phyloP scores from a whole-genome alignment of 2,113 vertebrate genomes.

The Sylvia atricapilla region DNA sequence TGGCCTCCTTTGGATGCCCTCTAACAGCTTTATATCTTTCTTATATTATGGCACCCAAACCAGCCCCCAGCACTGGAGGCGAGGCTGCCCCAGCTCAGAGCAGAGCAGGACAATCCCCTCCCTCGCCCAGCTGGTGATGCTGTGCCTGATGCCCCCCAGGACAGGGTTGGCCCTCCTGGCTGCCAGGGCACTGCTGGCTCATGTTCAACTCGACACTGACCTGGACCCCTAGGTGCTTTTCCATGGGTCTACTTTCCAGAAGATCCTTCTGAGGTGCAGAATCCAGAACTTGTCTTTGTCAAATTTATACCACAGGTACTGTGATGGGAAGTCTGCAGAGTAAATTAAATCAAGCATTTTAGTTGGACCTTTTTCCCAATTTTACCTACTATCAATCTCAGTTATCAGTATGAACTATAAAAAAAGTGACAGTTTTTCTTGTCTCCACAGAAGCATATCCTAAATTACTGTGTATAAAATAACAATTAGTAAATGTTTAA shows the following conservation, averaged over 20 bases:
- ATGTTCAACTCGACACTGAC: fast-evolving
- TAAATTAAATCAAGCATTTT: background rate
- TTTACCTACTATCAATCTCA: background rate
- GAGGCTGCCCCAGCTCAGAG: background rate
- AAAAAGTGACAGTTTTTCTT: background rate
- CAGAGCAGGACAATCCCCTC: background rate
- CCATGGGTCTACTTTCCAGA: background rate
- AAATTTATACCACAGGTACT: background rate
- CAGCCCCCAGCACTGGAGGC: fast-evolving
- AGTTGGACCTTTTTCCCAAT: background rate
- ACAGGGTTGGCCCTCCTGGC: background rate
- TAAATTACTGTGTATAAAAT: background rate
- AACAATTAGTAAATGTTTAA: background rate
- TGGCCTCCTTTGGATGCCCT: background rate
- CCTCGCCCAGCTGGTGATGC: fast-evolving
- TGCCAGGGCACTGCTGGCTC: background rate
- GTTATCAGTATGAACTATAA: background rate
- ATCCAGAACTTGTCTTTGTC: background rate
- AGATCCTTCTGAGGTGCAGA: background rate
- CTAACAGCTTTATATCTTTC: fast-evolving
- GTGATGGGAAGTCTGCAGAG: fast-evolving
- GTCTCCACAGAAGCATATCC: background rate
- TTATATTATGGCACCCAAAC: fast-evolving
- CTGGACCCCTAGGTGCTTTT: background rate
- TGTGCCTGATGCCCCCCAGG: background rate